A percentile compares a stretch with the other conserved stretches of the same genome.
These are phyloP conservation scores for Stylophora pistillata DNA, from an alignment of 64 coral and sea anemone genomes.

Conservation along the genomic window DNA sequence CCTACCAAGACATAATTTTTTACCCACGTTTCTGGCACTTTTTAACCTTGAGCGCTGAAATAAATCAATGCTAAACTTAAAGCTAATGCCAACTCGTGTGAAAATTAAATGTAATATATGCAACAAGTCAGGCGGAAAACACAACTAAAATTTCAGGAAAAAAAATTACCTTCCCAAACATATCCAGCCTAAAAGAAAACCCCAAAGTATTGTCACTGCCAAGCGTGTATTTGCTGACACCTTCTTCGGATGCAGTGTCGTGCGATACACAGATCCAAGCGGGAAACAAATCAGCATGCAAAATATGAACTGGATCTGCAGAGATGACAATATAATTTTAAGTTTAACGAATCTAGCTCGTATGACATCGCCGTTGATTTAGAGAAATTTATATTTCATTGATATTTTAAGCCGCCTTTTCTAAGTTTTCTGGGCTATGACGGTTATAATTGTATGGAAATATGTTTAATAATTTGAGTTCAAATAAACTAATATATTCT, in stretches of 20 bases:
- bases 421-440: too few relatives aligned
- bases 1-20: neutral
- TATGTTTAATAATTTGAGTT: too few relatives aligned
- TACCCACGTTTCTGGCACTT: neutral
- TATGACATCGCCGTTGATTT: neutral
- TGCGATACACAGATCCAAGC: conserved; percentile 41
- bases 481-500: too few relatives aligned
- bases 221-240: conserved; percentile 31
- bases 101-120: neutral
- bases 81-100: neutral
- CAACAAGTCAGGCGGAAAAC: neutral
- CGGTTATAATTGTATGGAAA: too few relatives aligned
- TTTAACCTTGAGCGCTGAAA: neutral
- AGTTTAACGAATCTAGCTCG: neutral
- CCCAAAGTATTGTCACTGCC: conserved; percentile 14
- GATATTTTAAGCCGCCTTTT: too few relatives aligned
- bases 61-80: neutral
- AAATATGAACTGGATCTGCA: conserved; percentile 32
- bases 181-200: conserved; percentile 42
- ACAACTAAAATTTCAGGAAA: neutral
- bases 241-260: conserved; percentile 16
- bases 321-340: neutral
- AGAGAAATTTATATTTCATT: neutral
- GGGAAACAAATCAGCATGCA: conserved; percentile 43
- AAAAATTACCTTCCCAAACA: conserved; percentile 54